phyloP scores from a whole-genome alignment of 2,113 vertebrate species.

The Corapipo altera region DNA sequence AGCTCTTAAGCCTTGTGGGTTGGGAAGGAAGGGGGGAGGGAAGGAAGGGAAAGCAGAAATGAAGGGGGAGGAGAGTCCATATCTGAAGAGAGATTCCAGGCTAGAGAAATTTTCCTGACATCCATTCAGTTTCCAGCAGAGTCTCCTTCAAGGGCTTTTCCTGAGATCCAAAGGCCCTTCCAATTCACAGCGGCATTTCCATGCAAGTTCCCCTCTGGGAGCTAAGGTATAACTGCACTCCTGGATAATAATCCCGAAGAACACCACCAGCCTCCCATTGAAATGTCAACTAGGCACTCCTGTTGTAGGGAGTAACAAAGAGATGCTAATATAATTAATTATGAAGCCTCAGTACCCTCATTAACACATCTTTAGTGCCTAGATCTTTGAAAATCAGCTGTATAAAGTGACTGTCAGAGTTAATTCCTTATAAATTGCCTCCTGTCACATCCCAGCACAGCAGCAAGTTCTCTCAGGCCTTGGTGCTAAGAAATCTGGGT shows the following conservation, averaged over 20 bases:
- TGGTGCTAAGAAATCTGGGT: neutral
- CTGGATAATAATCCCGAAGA: constrained; percentile 63
- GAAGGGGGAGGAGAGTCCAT: constrained; percentile 42
- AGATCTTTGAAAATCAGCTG: constrained; percentile 61
- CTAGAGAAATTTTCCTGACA: constrained; percentile 60
- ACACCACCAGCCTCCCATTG: constrained; percentile 47
- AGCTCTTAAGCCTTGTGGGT: constrained; percentile 8
- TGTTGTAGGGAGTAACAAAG: constrained; percentile 51
- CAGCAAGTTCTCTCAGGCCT: constrained; percentile 26
- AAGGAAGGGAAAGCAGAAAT: constrained; percentile 26
- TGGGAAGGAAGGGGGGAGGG: neutral
- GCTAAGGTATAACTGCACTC: constrained; percentile 59
- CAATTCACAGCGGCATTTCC: constrained; percentile 56
- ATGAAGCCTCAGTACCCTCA: constrained; percentile 62
- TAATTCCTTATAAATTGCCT: constrained; percentile 65
- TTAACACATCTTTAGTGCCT: constrained; percentile 66
- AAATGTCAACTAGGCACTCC: constrained; percentile 52
- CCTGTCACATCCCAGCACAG: constrained; percentile 37
- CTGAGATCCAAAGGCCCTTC: constrained; percentile 30
- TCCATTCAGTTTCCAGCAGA: constrained; percentile 56
- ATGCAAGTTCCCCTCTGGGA: constrained; percentile 24
- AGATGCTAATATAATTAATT: constrained; percentile 68
- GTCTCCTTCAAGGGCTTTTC: constrained; percentile 50
- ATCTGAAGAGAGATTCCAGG: constrained; percentile 50
- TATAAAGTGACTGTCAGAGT: constrained; percentile 56